Percentiles rank a stretch among this genome's conserved stretches.
Evolutionary conservation across 2,888 invertebrate genomes (phyloP).

Genomic region (Cryptus viduatorius): DNA sequence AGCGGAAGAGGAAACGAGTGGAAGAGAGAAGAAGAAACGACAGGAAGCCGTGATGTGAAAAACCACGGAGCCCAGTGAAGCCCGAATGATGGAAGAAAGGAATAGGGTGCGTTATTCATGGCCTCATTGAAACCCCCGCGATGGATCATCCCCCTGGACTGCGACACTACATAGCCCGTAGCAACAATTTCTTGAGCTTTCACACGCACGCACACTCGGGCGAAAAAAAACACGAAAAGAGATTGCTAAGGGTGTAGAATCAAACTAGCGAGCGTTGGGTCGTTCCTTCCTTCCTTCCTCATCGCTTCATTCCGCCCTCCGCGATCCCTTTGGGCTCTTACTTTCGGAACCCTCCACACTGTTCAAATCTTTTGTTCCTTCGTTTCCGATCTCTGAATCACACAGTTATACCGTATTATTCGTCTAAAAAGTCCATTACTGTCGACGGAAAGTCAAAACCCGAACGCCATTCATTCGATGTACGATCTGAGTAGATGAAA

Average conservation of each 20-base stretch:
- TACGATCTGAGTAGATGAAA: neutral
- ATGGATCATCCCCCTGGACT: slow-evolving; percentile 70
- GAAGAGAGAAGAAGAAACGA: neutral
- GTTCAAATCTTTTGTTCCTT: neutral
- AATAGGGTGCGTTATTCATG: slow-evolving; percentile 72
- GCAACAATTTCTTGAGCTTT: slow-evolving; percentile 70
- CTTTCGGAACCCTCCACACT: neutral
- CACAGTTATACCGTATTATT: neutral
- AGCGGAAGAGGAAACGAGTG: neutral
- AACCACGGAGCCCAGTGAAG: slow-evolving; percentile 44
- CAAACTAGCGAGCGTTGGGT: slow-evolving; percentile 10
- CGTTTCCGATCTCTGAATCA: slow-evolving; percentile 15
- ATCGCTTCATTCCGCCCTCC: neutral
- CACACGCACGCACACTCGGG: neutral
- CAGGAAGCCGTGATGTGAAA: slow-evolving; percentile 12
- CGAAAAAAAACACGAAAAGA: slow-evolving; percentile 51
- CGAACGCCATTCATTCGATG: neutral
- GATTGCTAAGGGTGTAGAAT: slow-evolving; percentile 56
- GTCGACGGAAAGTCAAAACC: neutral
- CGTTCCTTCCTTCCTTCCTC: slow-evolving; percentile 31
- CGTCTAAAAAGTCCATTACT: neutral
- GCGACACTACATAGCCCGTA: slow-evolving; percentile 63
- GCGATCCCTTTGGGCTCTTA: neutral
- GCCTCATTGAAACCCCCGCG: slow-evolving; percentile 64
- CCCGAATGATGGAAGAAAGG: slow-evolving; percentile 42